phyloP scores from a whole-genome alignment of 2,113 vertebrate species.

The Agapornis roseicollis region DNA sequence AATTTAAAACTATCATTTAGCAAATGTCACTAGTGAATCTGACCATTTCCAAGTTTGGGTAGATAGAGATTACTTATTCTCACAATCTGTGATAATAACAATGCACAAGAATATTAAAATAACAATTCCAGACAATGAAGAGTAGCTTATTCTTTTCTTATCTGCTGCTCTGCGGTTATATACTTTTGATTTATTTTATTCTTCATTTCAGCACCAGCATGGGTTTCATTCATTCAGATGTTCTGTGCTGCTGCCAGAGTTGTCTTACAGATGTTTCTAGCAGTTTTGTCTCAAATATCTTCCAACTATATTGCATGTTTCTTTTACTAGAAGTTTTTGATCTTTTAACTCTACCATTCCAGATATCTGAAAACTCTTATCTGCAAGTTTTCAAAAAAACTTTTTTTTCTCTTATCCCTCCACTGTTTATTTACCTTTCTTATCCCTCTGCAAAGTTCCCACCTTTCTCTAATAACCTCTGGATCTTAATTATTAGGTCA shows the following conservation, averaged over 20 bases:
- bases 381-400: neutral
- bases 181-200: neutral
- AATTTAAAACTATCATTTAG: neutral
- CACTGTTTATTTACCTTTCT: neutral
- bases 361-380: neutral
- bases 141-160: neutral
- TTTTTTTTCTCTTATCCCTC: neutral
- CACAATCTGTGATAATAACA: neutral
- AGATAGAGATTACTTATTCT: neutral
- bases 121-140: neutral
- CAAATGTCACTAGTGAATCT: neutral
- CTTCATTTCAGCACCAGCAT: neutral
- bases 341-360: neutral
- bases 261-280: neutral
- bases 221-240: neutral
- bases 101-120: neutral
- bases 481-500: neutral
- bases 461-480: neutral
- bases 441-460: neutral
- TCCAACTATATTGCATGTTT: neutral
- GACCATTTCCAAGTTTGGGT: neutral
- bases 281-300: neutral
- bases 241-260: neutral
- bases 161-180: neutral
- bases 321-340: neutral